phyloP scores from a whole-genome alignment of 2,888 invertebrate species.

The Drosophila cyrtoloma region DNA sequence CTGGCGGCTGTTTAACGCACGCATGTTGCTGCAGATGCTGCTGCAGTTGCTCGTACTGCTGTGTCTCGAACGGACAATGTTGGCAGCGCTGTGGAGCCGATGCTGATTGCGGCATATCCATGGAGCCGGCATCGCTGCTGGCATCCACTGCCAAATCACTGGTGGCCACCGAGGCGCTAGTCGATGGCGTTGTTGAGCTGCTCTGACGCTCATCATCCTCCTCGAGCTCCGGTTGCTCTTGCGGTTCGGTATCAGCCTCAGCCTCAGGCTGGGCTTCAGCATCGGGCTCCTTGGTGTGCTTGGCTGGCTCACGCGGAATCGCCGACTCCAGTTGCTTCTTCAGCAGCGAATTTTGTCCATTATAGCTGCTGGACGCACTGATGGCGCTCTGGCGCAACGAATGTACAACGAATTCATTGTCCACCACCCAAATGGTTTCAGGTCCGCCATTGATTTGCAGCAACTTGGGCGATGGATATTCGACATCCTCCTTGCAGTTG shows the following conservation, averaged over 20 bases:
- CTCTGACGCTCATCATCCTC: constrained; percentile 71
- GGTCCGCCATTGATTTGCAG: constrained; percentile 83
- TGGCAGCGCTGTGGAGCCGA: constrained; percentile 86
- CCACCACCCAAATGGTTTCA: constrained; percentile 84
- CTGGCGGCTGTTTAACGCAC: constrained; percentile 86
- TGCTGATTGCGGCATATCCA: constrained; percentile 62
- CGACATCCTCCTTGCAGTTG: constrained; percentile 88
- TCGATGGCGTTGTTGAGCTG: constrained; percentile 77
- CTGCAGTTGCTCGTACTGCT: constrained; percentile 90
- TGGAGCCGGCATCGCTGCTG: constrained; percentile 72
- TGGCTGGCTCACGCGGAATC: constrained; percentile 1
- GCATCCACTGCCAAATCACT: constrained; percentile 77
- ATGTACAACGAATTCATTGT: constrained; percentile 75
- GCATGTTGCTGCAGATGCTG: constrained; percentile 91
- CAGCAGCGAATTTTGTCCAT: constrained; percentile 78
- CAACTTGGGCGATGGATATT: constrained; percentile 88
- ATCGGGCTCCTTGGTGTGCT: neutral
- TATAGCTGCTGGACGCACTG: constrained; percentile 61
- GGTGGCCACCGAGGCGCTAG: constrained; percentile 80
- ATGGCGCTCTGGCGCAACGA: constrained; percentile 46
- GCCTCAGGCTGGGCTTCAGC: neutral
- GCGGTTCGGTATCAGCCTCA: neutral
- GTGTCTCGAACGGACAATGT: constrained; percentile 92
- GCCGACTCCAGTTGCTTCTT: constrained; percentile 83
- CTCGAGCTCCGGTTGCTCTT: constrained; percentile 25